Base-by-base conservation (phyloP, 1,140 invertebrate genomes). In the Neodiprion pinetum region DNA sequence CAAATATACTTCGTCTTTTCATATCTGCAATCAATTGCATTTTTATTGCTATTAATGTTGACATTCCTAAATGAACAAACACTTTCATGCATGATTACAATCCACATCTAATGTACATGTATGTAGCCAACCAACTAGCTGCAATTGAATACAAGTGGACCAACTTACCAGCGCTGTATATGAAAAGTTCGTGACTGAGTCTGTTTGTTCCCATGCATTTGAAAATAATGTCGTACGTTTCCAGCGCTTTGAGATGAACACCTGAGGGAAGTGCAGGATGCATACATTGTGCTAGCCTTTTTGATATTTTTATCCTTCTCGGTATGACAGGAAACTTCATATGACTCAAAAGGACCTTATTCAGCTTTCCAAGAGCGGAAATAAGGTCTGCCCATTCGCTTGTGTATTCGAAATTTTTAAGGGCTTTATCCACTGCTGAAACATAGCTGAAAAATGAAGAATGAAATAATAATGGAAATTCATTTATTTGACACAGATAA, bases 341-440 rank as follows among this genome's bases (percentile, higher is more conserved):
- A 90, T 96, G 93, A 83, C 90, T 92, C 70, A 90, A 84, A 74
- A 94, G 90, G 21, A 97, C 96, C 91, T 98, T 98, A 84, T 96
- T 97, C 17, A 98, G 90, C 90, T 98, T 98, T 76, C 94, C 95
- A 67, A 98, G 87, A 23, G 96, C 96, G 72, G 96, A 95, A 80
- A 98, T 98, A 40, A 98, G 89, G 90, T 98, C 97, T 75, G 97
- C 95, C 97, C 97, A 98, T 92, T 98, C 97, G 82, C 95, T 96
- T 23, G 96, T 97, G 80, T 95, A 96, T 83, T 98, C 97, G 90
- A 98, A 98, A 87, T 92, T 95, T 83, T 96, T 96, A 40, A 98
- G 87, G 53, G 95, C 95, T 87, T 97, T 98, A 82, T 98, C 97
- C 65, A 98, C 92, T 65, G 93, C 91, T 67, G 92, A 91, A 66